phyloP scores from a whole-genome alignment of 2,888 invertebrate genomes.

The Agriopis marginaria region DNA sequence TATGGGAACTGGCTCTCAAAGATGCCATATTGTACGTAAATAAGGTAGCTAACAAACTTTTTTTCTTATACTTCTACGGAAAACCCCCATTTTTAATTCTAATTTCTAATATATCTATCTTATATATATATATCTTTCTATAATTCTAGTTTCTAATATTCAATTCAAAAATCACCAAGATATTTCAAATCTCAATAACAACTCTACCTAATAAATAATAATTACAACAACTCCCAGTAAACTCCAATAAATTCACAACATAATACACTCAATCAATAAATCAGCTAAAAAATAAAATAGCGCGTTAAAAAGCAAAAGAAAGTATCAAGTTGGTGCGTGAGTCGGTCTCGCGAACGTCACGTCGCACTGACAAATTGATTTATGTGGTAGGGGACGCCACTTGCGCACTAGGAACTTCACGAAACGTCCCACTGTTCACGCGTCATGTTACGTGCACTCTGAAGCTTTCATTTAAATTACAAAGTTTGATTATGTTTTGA shows the following conservation, averaged over 20 bases:
- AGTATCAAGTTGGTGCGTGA: slow-evolving; percentile 55
- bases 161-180: neutral
- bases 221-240: slow-evolving; percentile 26
- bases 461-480: slow-evolving; percentile 5
- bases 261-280: slow-evolving; percentile 45
- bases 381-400: slow-evolving; percentile 64
- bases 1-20: too few species aligned
- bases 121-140: too few species aligned
- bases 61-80: too few species aligned
- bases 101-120: too few species aligned
- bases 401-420: slow-evolving; percentile 60
- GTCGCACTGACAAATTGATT: slow-evolving; percentile 82
- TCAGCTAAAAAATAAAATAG: slow-evolving; percentile 38
- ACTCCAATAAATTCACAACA: slow-evolving; percentile 39
- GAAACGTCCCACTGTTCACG: slow-evolving; percentile 58
- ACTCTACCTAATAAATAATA: slow-evolving; percentile 26
- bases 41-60: too few species aligned
- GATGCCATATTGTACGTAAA: too few species aligned
- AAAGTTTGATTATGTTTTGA: neutral
- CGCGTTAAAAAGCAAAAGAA: slow-evolving; percentile 31
- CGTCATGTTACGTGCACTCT: slow-evolving; percentile 41
- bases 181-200: slow-evolving; percentile 5
- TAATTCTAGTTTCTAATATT: too few species aligned
- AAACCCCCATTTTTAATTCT: too few species aligned
- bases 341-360: slow-evolving; percentile 59